Evolutionary conservation across 2,888 invertebrate genomes (phyloP).

Genomic region (Eristalis intricaria): DNA sequence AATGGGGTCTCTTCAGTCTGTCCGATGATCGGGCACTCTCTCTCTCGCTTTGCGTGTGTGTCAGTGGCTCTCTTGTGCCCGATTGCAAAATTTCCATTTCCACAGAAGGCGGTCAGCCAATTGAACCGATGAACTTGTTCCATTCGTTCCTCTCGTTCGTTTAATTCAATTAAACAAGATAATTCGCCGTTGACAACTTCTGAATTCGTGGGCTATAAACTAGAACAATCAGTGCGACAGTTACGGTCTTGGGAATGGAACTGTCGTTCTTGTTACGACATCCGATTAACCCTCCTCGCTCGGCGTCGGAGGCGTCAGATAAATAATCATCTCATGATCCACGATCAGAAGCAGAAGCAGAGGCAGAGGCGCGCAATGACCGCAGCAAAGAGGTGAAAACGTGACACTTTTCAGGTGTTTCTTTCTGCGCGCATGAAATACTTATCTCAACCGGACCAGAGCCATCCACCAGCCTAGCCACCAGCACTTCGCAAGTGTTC

Average conservation of each 20-base stretch:
- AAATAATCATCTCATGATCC: neutral
- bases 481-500: neutral
- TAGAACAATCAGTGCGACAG: neutral
- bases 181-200: neutral
- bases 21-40: neutral
- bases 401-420: conserved; percentile 37
- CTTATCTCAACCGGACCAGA: conserved; percentile 12
- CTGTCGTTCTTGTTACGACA: neutral
- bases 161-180: conserved; percentile 61
- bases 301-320: neutral
- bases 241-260: neutral
- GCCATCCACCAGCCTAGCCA: neutral
- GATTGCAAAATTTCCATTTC: conserved; percentile 52
- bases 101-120: conserved; percentile 49
- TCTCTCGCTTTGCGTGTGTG: neutral
- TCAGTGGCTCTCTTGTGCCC: neutral
- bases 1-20: neutral
- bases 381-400: conserved; percentile 7
- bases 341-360: neutral
- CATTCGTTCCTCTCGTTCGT: neutral
- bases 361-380: neutral
- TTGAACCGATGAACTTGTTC: conserved; percentile 63
- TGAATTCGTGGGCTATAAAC: neutral
- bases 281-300: neutral
- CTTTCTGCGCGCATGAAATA: conserved; percentile 31